Evolutionary conservation across 2,113 vertebrate species (phyloP), one percentile per base, ranked within the genome.

Genomic region (Thunnus thynnus): DNA sequence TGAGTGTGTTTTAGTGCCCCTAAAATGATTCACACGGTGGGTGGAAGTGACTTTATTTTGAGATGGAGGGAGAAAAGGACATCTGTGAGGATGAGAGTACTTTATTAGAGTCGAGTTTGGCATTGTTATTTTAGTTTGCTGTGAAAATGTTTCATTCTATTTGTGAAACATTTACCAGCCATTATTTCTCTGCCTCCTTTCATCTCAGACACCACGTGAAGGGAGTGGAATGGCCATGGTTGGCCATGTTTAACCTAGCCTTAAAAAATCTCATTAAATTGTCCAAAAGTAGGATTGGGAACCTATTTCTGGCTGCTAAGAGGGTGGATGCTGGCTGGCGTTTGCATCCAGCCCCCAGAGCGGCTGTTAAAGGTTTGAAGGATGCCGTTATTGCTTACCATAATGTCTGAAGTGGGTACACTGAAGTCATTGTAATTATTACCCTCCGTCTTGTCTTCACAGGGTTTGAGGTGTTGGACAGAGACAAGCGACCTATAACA

Each of bases 11-110:
- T 89, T 89, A 86, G 75, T 48, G 32, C 76, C 78, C 65, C 62
- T 74, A 79, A 82, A 82, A 78, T 76, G 81, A 82, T 74, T 79
- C 82, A 69, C 74, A 69, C 73, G 46, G 77, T 76, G 78, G 76
- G 67, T 85, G 82, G 56, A 84, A 82, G 51, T 56, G 79, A 82
- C 83, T 90, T 83, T 75, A 76, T 89, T 86, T 85, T 70, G 65
- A 78, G 56, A 48, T 6, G 12, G 67, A 47, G 46, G 41, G 27
- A 50, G 61, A 18, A 77, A 66, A 74, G 67, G 82, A 67, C 70
- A 62, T 83, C 80, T 77, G 57, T 52, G 79, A 54, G 51, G 72
- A 80, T 67, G 63, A 76, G 47, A 68, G 22, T 36, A 54, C 48
- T 76, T 83, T 77, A 76, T 73, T 86, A 69, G 56, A 57, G 61